Evolutionary conservation across 2,113 vertebrate species (phyloP).

Genomic region (Leptobrachium leishanense): DNA sequence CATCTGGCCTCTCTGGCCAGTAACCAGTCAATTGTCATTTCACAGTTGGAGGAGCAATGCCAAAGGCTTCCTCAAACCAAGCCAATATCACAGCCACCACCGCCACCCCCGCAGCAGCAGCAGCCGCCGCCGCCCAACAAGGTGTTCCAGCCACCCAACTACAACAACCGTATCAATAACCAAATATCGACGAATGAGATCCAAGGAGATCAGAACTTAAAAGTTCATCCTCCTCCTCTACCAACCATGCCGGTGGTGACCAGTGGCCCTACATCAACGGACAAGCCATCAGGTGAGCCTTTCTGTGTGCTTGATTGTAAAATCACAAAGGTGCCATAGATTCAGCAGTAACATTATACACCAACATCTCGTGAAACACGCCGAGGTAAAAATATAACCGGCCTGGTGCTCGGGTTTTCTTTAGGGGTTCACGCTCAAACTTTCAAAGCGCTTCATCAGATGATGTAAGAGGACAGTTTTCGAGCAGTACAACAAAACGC

Average conservation of each 20-base stretch:
- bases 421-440: too few species aligned
- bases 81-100: constrained; percentile 62
- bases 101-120: constrained; percentile 63
- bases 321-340: too few species aligned
- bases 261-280: constrained; percentile 83
- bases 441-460: too few species aligned
- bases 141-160: constrained; percentile 62
- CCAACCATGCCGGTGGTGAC: constrained; percentile 91
- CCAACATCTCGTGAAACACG: too few species aligned
- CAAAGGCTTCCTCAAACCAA: constrained; percentile 69
- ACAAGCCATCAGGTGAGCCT: constrained; percentile 90
- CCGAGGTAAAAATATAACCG: too few species aligned
- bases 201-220: constrained; percentile 92
- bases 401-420: too few species aligned
- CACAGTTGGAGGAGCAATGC: constrained; percentile 89
- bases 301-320: neutral
- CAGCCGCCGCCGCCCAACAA: constrained; percentile 61
- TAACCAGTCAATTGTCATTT: constrained; percentile 89
- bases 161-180: constrained; percentile 79
- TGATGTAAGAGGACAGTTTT: too few species aligned
- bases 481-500: too few species aligned
- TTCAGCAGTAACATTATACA: too few species aligned
- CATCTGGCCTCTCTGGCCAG: constrained; percentile 88
- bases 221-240: constrained; percentile 77
- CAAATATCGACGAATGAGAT: constrained; percentile 96